These are phyloP conservation scores for Myopa testacea DNA, from an alignment of 2,888 invertebrate genomes.

Conservation along the genomic window DNA sequence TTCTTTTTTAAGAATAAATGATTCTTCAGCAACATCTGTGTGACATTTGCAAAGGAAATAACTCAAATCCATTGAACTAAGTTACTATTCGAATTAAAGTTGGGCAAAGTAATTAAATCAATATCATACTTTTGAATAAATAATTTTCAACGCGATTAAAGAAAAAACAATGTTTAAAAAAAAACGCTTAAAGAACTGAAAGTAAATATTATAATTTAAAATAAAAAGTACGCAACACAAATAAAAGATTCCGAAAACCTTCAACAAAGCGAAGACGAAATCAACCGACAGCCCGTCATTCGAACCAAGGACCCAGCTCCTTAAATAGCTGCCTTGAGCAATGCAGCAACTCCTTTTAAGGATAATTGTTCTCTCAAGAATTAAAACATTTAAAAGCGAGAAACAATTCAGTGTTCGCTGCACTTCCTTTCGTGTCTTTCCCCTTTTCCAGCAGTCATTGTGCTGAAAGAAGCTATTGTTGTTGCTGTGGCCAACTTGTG, in stretches of 20 bases:
- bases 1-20: not conserved
- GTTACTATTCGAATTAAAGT: not conserved
- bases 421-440: too few relatives aligned
- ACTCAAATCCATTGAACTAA: not conserved
- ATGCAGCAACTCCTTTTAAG: conserved; percentile 48
- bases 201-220: too few relatives aligned
- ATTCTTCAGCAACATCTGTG: not conserved
- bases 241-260: not conserved
- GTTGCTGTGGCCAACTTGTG: too few relatives aligned
- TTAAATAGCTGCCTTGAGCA: conserved; percentile 25
- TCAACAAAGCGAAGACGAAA: conserved; percentile 11
- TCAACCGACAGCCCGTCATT: conserved; percentile 23
- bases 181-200: too few relatives aligned
- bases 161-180: not conserved
- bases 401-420: not conserved
- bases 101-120: too few relatives aligned
- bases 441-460: not conserved
- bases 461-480: not conserved
- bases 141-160: not conserved
- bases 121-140: not conserved
- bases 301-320: conserved; percentile 33
- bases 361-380: conserved; percentile 54
- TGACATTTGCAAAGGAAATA: not conserved
- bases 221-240: too few relatives aligned
- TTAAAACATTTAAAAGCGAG: conserved; percentile 49